phyloP scores from a whole-genome alignment of 2,888 invertebrate genomes.

The Mallateleia sp. region DNA sequence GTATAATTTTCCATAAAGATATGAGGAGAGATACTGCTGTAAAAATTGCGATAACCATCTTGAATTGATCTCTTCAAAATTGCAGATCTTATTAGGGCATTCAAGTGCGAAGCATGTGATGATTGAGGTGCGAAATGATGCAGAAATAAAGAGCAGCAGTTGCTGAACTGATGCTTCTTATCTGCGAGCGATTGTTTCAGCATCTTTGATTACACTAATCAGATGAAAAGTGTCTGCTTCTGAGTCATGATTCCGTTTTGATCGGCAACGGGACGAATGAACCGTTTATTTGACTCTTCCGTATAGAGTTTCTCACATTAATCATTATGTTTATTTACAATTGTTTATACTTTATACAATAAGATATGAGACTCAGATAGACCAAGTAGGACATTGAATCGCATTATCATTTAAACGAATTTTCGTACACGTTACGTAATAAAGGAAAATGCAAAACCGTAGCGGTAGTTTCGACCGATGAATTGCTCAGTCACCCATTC shows the following conservation, averaged over 20 bases:
- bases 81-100: constrained; percentile 21
- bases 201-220: constrained; percentile 16
- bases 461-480: not conserved
- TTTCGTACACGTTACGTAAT: constrained; percentile 13
- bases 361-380: too few species aligned
- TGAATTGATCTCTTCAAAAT: too few species aligned
- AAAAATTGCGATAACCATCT: too few species aligned
- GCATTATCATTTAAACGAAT: not conserved
- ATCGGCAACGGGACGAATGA: too few species aligned
- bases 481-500: constrained; percentile 14
- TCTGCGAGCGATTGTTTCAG: constrained; percentile 7
- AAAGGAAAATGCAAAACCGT: not conserved
- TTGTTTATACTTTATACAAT: too few species aligned
- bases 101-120: constrained; percentile 8
- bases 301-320: too few species aligned
- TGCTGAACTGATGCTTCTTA: constrained; percentile 31
- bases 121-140: constrained; percentile 8
- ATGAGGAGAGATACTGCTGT: too few species aligned
- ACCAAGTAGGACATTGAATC: too few species aligned
- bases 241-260: constrained; percentile 5
- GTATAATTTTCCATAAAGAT: too few species aligned
- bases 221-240: constrained; percentile 23
- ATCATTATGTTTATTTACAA: too few species aligned
- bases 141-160: constrained; percentile 13
- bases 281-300: too few species aligned